phyloP scores from a whole-genome alignment of 2,888 invertebrate species.

The Ichneumon xanthorius region DNA sequence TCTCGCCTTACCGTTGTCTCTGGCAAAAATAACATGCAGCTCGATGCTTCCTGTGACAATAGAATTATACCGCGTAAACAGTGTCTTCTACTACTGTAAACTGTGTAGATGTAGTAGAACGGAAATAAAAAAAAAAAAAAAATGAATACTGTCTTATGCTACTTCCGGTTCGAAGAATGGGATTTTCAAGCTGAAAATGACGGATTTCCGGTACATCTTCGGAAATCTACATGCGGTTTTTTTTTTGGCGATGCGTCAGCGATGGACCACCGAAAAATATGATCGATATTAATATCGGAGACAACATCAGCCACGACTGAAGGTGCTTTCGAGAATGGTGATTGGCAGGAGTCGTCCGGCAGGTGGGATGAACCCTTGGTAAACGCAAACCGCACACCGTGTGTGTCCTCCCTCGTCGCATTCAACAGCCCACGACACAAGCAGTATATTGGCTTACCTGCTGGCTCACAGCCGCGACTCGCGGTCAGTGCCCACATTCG shows the following conservation, averaged over 20 bases:
- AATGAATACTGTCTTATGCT: no score
- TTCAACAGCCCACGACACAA: slow-evolving; percentile 49
- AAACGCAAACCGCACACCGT: slow-evolving; percentile 55
- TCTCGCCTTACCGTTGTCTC: not conserved
- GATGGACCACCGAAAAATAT: not conserved
- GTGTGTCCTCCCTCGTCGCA: slow-evolving; percentile 36
- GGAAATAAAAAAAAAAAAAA: not conserved
- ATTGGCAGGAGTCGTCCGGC: slow-evolving; percentile 30
- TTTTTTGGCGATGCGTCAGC: not conserved
- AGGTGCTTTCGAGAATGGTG: slow-evolving; percentile 33
- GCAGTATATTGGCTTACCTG: slow-evolving; percentile 64
- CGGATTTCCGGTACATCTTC: no score
- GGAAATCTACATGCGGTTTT: not conserved
- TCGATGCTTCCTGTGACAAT: not conserved
- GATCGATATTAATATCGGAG: slow-evolving; percentile 22
- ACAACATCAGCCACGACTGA: slow-evolving; percentile 22
- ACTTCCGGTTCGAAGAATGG: not conserved
- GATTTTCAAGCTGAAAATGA: not conserved
- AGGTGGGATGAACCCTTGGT: slow-evolving; percentile 52
- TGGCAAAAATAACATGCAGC: not conserved
- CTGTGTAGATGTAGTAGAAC: not conserved
- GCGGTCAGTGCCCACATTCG: slow-evolving; percentile 46
- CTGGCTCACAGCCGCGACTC: slow-evolving; percentile 56
- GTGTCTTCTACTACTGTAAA: not conserved
- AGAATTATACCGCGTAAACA: not conserved